Conservation (phyloP, 2,797 vertebrate genomes). For the Muscicapa striata region DNA sequence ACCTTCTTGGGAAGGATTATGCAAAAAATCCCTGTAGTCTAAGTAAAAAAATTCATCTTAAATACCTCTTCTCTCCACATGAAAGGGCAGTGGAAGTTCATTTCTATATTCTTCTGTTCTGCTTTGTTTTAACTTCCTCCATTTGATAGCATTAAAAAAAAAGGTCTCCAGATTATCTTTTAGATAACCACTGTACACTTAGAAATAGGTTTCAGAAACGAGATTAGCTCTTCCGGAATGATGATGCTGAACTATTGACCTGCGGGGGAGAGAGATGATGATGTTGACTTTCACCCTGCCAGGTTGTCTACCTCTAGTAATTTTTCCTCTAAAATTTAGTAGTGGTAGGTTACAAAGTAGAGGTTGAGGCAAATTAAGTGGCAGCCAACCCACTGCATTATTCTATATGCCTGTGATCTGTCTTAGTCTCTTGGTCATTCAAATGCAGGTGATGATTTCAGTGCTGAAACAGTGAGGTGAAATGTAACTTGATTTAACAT, state of each 20-base stretch:
- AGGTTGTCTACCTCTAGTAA: neutral
- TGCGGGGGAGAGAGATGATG: neutral
- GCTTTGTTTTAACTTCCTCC: constrained; percentile 12
- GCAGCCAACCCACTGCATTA: constrained; percentile 18
- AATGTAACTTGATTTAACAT: constrained; percentile 47
- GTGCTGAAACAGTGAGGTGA: constrained; percentile 17
- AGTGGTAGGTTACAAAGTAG: constrained; percentile 35
- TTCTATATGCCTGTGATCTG: neutral
- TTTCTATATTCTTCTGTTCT: neutral
- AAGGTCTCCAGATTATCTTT: constrained; percentile 22
- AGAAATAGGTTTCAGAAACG: constrained; percentile 40
- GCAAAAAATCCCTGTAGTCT: neutral
- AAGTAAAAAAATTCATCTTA: neutral
- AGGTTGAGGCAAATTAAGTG: neutral
- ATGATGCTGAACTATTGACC: constrained; percentile 61
- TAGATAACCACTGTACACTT: constrained; percentile 18
- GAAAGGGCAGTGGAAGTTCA: neutral
- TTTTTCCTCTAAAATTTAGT: constrained; percentile 44
- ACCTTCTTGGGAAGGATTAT: neutral
- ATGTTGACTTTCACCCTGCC: constrained; percentile 38
- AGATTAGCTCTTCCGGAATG: constrained; percentile 23
- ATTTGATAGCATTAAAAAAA: neutral
- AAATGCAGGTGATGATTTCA: neutral
- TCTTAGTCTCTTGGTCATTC: constrained; percentile 9
- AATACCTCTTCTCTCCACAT: neutral